Evolutionary conservation across 2,888 invertebrate species (phyloP).

Genomic region (Eueremaeus valkanovi): DNA sequence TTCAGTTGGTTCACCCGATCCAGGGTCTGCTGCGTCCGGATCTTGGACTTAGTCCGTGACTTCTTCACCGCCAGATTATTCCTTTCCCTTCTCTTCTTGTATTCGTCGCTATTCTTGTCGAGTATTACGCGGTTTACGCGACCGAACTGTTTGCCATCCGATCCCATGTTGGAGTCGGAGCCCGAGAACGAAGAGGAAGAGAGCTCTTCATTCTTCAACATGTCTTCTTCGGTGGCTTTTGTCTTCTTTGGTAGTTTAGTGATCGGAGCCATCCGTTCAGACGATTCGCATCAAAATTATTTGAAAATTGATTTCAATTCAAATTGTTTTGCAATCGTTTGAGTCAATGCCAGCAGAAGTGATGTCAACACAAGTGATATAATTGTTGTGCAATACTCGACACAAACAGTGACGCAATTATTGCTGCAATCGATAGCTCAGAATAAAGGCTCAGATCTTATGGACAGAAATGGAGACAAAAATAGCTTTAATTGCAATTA

Average conservation of each 20-base stretch:
- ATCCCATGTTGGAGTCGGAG: neutral
- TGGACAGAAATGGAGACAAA: too few species aligned
- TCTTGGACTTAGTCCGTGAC: constrained; percentile 65
- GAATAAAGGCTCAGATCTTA: neutral
- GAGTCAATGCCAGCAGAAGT: neutral
- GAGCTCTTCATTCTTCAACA: neutral
- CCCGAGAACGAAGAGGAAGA: constrained; percentile 27
- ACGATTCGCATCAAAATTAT: neutral
- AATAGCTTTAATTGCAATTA: neutral
- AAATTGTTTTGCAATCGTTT: neutral
- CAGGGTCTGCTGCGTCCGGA: constrained; percentile 71
- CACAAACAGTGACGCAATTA: neutral
- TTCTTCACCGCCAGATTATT: constrained; percentile 81
- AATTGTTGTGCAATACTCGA: neutral
- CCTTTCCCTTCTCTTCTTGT: constrained; percentile 67
- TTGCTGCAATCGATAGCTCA: neutral
- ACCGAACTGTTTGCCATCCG: constrained; percentile 35
- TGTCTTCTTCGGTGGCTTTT: neutral
- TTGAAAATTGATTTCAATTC: neutral
- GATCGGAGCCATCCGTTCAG: constrained; percentile 18
- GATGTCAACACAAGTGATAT: neutral
- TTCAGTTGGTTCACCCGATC: constrained; percentile 69
- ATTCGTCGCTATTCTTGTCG: constrained; percentile 59
- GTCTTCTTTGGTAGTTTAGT: neutral
- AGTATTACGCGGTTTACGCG: constrained; percentile 42